These are phyloP conservation scores for Phylloscopus whistleri DNA, from an alignment of 2,113 vertebrate species.

Conservation along the genomic window DNA sequence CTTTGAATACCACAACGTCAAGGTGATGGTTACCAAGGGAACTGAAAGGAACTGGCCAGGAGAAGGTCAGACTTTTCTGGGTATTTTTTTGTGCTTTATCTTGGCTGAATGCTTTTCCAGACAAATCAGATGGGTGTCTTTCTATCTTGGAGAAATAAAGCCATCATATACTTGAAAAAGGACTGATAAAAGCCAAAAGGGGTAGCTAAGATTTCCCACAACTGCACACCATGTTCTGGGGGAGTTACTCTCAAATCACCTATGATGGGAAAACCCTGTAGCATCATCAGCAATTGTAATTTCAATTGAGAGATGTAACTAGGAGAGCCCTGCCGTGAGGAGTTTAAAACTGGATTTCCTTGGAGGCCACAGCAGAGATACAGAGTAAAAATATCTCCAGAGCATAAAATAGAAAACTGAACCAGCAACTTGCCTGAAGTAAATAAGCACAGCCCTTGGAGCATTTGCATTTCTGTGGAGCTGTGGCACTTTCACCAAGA, in stretches of 20 bases:
- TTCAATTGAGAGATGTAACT: background rate
- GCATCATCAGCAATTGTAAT: background rate
- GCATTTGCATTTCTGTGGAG: background rate
- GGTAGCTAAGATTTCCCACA: background rate
- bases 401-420: conserved; percentile 18
- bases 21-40: conserved; percentile 79
- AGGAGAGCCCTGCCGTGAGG: background rate
- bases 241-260: conserved; percentile 11
- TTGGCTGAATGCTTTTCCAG: conserved; percentile 61
- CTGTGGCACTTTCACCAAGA: background rate
- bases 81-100: conserved; percentile 66
- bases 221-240: background rate
- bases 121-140: conserved; percentile 47
- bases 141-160: conserved; percentile 56
- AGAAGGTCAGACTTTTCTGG: conserved; percentile 61
- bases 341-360: background rate
- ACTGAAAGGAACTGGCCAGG: conserved; percentile 72
- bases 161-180: conserved; percentile 21
- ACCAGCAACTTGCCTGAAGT: background rate
- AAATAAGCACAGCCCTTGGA: background rate
- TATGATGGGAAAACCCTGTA: background rate
- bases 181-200: conserved; percentile 16
- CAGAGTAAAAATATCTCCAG: background rate
- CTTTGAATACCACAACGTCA: conserved; percentile 69
- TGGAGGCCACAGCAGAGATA: background rate